These are phyloP conservation scores for Olivierus martensii DNA, from an alignment of 1,140 invertebrate genomes.

Conservation along the genomic window DNA sequence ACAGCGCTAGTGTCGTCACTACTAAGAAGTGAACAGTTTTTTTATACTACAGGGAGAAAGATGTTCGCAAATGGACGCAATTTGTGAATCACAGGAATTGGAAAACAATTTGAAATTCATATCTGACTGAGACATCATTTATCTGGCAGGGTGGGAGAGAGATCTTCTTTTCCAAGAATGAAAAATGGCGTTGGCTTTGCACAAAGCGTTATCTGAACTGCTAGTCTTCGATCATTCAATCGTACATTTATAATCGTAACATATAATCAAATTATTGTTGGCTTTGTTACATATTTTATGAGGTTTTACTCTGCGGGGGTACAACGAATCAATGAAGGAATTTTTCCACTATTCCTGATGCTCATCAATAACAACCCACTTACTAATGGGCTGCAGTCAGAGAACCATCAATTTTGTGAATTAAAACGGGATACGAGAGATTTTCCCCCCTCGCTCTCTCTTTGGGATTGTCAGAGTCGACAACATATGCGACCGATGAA, in stretches of 20 bases:
- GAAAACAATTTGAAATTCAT: slow-evolving; percentile 20
- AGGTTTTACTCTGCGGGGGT: background rate
- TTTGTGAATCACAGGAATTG: slow-evolving; percentile 18
- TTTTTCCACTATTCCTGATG: no score
- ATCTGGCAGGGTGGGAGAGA: background rate
- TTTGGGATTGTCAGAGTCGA: no score
- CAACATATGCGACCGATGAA: no score
- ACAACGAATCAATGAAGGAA: background rate
- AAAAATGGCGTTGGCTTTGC: background rate
- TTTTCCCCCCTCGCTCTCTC: no score
- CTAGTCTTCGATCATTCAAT: background rate
- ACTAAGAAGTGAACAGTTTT: no score
- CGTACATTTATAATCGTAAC: background rate
- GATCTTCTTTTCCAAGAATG: background rate
- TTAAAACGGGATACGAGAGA: no score
- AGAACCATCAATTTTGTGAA: no score
- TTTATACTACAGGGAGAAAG: slow-evolving; percentile 2
- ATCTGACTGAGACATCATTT: slow-evolving; percentile 16
- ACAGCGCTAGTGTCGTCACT: no score
- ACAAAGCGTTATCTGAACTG: background rate
- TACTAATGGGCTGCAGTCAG: no score
- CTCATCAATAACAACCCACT: no score
- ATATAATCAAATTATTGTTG: background rate
- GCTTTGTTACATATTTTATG: background rate
- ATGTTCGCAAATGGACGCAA: slow-evolving; percentile 17